These are phyloP conservation scores for Microplitis demolitor DNA, from an alignment of 1,140 invertebrate species.

Conservation along the genomic window DNA sequence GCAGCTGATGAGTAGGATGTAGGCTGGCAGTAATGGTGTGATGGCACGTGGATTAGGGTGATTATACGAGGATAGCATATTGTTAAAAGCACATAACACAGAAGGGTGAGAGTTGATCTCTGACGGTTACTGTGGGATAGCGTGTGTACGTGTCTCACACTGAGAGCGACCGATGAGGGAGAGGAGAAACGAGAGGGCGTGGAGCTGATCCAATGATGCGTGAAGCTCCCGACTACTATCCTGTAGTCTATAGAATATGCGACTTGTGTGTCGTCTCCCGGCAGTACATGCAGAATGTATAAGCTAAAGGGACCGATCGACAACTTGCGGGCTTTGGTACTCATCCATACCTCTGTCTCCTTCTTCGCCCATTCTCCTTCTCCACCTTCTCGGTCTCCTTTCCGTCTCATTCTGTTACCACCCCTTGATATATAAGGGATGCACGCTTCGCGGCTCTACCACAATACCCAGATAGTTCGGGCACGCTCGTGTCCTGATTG, in stretches of 20 bases:
- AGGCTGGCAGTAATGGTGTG: slow-evolving; percentile 15
- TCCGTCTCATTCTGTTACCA: not conserved
- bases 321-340: no score
- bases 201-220: slow-evolving; percentile 49
- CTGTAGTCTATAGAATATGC: not conserved
- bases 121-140: not conserved
- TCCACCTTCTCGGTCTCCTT: not conserved
- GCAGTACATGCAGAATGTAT: not conserved
- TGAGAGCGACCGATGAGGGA: slow-evolving; percentile 2
- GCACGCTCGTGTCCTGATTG: slow-evolving; percentile 30
- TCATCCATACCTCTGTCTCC: not conserved
- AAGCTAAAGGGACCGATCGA: no score
- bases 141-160: slow-evolving; percentile 5
- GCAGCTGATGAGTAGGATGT: not conserved
- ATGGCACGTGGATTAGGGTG: slow-evolving; percentile 50
- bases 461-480: slow-evolving; percentile 33
- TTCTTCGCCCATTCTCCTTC: no score
- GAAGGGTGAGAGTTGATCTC: slow-evolving; percentile 1
- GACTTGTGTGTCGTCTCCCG: slow-evolving; percentile 21
- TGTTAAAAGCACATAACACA: slow-evolving; percentile 33
- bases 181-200: slow-evolving; percentile 39
- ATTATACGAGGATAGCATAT: slow-evolving; percentile 49
- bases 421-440: slow-evolving; percentile 27
- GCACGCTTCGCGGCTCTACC: slow-evolving; percentile 36
- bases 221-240: slow-evolving; percentile 33